Conservation (phyloP, 2,113 vertebrate species). For the Orcinus orca region DNA sequence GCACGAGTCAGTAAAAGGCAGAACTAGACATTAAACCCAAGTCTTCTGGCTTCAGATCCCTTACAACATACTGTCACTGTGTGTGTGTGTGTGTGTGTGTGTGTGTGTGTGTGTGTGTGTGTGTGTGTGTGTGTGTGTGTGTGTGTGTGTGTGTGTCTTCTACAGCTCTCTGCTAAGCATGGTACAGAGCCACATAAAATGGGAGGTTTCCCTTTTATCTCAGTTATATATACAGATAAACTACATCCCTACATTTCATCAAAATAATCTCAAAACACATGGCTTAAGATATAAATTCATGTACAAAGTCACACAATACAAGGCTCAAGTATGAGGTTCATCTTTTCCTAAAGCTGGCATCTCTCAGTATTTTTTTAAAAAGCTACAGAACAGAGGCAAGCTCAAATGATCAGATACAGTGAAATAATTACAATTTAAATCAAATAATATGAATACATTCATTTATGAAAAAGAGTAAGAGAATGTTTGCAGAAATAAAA, state of each 20-base stretch:
- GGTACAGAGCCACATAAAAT: background rate
- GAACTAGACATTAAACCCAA: background rate
- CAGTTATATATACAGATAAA: background rate
- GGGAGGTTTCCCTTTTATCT: conserved; percentile 1
- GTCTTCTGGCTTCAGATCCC: background rate
- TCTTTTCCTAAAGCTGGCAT: background rate
- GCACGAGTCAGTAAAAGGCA: background rate
- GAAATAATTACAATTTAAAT: background rate
- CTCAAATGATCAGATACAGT: background rate
- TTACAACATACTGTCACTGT: background rate
- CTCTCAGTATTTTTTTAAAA: background rate
- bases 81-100: rapidly evolving
- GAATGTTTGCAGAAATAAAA: conserved; percentile 28
- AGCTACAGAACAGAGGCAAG: background rate
- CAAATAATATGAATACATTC: background rate
- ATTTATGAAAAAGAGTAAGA: conserved; percentile 20
- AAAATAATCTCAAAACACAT: conserved; percentile 41
- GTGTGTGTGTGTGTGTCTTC: background rate
- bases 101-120: rapidly evolving
- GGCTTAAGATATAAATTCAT: background rate
- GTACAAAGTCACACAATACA: background rate
- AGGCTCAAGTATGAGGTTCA: background rate
- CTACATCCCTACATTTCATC: background rate
- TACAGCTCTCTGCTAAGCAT: background rate
- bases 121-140: rapidly evolving